Evolutionary conservation across 1,140 invertebrate genomes (phyloP), one percentile per base, ranked within the genome.

Genomic region (Lanistes nyassanus): DNA sequence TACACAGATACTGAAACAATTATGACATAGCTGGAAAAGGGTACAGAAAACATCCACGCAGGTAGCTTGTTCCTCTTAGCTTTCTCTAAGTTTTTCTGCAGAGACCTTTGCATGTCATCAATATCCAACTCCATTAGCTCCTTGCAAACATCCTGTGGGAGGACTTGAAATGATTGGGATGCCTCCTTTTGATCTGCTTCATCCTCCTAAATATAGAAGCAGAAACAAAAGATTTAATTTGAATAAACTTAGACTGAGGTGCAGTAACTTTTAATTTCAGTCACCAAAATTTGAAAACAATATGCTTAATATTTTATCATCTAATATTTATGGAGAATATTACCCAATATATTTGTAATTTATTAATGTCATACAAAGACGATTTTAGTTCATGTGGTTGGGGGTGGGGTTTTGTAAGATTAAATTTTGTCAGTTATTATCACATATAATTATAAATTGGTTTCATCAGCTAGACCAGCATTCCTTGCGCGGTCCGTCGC

Each of bases 61-160:
- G n/a, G n/a, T n/a, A n/a, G n/a, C n/a, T n/a, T n/a, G n/a, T n/a
- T n/a, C n/a, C n/a, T n/a, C n/a, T n/a, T n/a, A n/a, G n/a, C n/a
- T n/a, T n/a, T n/a, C n/a, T n/a, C n/a, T 58, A 56, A 31, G 7
- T 55, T 29, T 37, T 65, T 21, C 21, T 0, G n/a, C 31, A 47
- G 79, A 79, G 80, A 87, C 86, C 69, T 76, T 55, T 87, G 82
- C 56, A 87, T 82, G 42, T 85, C 79, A 34, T 80, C 80, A 11
- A 87, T 80, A 76, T 80, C 77, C 47, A 83, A 37, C 36, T 76
- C 79, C 58, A 84, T 39, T 3, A 87, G 72, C 60, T 82, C 78
- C 75, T 83, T 84, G 39, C 79, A 81, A n/a, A 85, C 82, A 37
- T 80, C 83, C 69, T 75, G 80, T 62, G 82, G 79, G 2, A 87